Evolutionary conservation across 1,140 invertebrate species (phyloP), one percentile per base, ranked within the genome.

Genomic region (Panonychus citri): DNA sequence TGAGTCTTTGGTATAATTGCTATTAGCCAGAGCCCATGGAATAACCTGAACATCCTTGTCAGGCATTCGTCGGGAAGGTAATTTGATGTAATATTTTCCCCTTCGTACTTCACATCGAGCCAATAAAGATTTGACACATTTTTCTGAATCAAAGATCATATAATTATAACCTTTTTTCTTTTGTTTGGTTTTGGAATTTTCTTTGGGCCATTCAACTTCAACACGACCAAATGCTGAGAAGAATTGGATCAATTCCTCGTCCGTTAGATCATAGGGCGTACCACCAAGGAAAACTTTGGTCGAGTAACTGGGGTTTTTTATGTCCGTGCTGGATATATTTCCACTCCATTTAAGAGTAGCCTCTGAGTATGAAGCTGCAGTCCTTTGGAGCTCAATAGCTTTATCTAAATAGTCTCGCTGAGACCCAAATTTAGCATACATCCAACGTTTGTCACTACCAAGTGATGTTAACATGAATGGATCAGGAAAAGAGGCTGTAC

Each of bases 191-290:
- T 42, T 27, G 1, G 28, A 34, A 19, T 24, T 46, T 43, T 62
- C 60, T 28, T 67, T 68, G 4, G 90, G 90, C 87, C 89, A 95
- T 67, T 94, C 86, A 39, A 96, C 81, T 58, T 80, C 68, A 19
- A 94, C 78, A 1, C 76, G 75, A n/a, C 88, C 86, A 60, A 94
- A 87, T 46, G 79, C 79, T 62, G 79, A 80, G 59, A 78, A 76
- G 0, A 85, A 79, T 55, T 82, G 74, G 34, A 84, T 51, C 7
- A 64, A 48, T 56, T 57, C 64, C 67, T 70, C 64, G 70, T 97
- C 90, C 10, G 81, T 86, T 40, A 95, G 84, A 66, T 97, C 91
- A 84, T 87, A 97, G 2, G 93, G 93, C 50, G 95, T 79, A 8
- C 93, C 94, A 42, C 94, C 94, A 10, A 97, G 72, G 68, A 98